These are phyloP conservation scores for Neria commutata DNA, from an alignment of 2,888 invertebrate genomes.

Conservation along the genomic window DNA sequence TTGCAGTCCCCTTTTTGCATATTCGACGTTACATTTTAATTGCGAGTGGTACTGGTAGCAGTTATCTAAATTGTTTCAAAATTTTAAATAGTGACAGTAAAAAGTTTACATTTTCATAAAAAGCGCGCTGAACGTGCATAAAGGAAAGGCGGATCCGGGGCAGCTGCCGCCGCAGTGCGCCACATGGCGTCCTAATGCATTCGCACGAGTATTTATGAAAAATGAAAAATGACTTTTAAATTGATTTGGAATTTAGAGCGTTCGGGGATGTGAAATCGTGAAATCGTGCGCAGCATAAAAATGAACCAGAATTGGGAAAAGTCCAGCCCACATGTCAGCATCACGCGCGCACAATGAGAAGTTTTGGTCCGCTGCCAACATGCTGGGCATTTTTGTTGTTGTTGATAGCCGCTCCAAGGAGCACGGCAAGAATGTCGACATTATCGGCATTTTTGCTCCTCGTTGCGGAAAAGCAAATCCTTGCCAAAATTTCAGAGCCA, in stretches of 20 bases:
- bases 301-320: neutral
- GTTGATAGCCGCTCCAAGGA: conserved; percentile 7
- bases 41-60: conserved; percentile 57
- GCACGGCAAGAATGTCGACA: conserved; percentile 8
- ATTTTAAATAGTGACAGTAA: conserved; percentile 41
- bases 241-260: conserved; percentile 7
- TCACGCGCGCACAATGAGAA: conserved; percentile 27
- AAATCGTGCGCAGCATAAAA: neutral
- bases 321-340: neutral
- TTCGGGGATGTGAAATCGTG: too few species aligned
- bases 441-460: conserved; percentile 7
- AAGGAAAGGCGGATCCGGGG: too few species aligned
- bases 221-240: conserved; percentile 1
- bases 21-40: conserved; percentile 48
- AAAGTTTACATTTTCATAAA: conserved; percentile 7
- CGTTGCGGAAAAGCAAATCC: too few species aligned
- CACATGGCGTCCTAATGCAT: too few species aligned
- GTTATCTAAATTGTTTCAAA: conserved; percentile 57
- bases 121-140: neutral
- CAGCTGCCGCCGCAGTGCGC: too few species aligned
- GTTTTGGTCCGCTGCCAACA: conserved; percentile 41
- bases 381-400: conserved; percentile 10
- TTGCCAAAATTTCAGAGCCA: too few species aligned
- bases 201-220: too few species aligned
- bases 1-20: conserved; percentile 20